Evolutionary conservation across 2,113 vertebrate species (phyloP), one percentile per base, ranked within the genome.

Genomic region (Pitta sordida): DNA sequence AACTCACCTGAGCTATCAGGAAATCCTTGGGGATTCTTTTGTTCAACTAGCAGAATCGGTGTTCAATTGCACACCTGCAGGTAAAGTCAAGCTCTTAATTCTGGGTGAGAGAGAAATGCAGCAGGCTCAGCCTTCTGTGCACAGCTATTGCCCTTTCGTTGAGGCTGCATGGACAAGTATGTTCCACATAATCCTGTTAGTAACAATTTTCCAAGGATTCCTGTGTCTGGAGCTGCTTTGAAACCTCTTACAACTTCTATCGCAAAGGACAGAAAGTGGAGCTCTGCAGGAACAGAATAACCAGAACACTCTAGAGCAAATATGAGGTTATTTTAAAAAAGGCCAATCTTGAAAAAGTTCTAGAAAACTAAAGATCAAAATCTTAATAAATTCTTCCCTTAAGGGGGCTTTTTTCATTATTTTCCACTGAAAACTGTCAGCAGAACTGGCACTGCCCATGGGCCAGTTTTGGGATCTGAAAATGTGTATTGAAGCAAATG

Each of bases 51-150:
- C 97, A 70, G 98, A 98, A 90, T 96, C 96, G 3, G 97, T 98
- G 77, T 99, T 99, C 93, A 98, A 98, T 85, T 99, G 98, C 96
- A 99, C 98, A 15, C 91, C 96, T 53, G 98, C 98, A 92, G 98
- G 99, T 99, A 97, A 49, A 62, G 51, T 46, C n/a, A 46, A 46
- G 34, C 43, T 51, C 34, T 70, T 46, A 41, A 51, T 86, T 64
- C 4, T 16, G 22, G 34, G 37, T 65, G 55, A 73, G 51, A 85
- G 32, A 70, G n/a, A 48, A 58, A 23, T 43, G 71, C 20, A 56
- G 51, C 52, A 39, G 78, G 44, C n/a, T n/a, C 62, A 79, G 43
- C 21, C 46, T 32, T 43, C 26, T 84, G 52, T 78, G 67, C 34
- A 39, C 22, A 68, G 39, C 23, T 55, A 3, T 36, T 73, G 36